Evolutionary conservation across 1,140 invertebrate genomes (phyloP).

Genomic region (Zaprionus ornatus): DNA sequence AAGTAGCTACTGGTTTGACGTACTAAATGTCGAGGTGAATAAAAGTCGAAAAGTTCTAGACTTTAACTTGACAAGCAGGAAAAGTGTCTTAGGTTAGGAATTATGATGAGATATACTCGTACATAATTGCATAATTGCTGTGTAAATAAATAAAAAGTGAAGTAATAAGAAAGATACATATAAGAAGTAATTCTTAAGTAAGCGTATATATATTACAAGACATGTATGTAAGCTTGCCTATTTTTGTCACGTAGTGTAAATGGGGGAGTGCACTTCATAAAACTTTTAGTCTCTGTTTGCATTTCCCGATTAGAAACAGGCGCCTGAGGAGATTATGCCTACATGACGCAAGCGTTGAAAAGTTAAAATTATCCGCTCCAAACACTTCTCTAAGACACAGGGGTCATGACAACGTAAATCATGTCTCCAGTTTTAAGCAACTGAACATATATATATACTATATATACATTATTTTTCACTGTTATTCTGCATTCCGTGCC

Average conservation of each 20-base stretch:
- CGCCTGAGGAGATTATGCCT: background rate
- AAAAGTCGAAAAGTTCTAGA: background rate
- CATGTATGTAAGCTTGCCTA: background rate
- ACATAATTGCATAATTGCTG: no score
- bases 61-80: background rate
- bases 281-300: background rate
- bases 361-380: no score
- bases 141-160: background rate
- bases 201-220: background rate
- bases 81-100: background rate
- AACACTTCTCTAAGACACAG: background rate
- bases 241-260: background rate
- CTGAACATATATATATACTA: background rate
- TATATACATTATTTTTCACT: slow-evolving; percentile 3
- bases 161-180: background rate
- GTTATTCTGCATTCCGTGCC: background rate
- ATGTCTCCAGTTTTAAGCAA: no score
- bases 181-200: no score
- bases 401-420: background rate
- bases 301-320: background rate
- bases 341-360: background rate
- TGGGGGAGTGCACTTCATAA: background rate
- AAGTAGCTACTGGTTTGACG: slow-evolving; percentile 40
- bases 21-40: background rate
- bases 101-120: background rate